Conservation (phyloP, 1,140 invertebrate species). For the Formica exsecta region DNA sequence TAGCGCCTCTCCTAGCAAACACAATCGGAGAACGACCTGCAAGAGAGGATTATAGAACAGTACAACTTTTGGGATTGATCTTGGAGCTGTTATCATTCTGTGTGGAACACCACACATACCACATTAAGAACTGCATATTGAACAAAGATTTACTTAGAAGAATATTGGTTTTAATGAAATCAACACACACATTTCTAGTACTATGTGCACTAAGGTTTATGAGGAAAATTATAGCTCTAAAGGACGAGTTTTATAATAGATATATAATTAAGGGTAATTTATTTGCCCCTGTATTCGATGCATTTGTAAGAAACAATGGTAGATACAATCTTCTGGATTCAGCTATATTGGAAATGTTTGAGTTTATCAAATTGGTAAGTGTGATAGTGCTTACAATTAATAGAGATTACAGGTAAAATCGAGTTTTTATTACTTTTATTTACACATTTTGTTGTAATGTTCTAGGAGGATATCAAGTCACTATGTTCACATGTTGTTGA, state of each 20-base stretch:
- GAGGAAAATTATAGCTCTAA: conserved; percentile 98
- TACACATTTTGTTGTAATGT: conserved; percentile 63
- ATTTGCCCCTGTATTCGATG: conserved; percentile 98
- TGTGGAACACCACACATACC: conserved; percentile 99
- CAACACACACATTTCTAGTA: conserved; percentile 98
- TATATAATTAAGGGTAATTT: conserved; percentile 98
- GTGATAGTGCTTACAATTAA: neutral
- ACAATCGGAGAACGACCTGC: conserved; percentile 95
- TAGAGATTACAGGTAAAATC: neutral
- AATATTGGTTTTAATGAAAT: conserved; percentile 98
- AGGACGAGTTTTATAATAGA: conserved; percentile 99
- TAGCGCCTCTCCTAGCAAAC: conserved; percentile 96
- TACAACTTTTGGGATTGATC: conserved; percentile 97
- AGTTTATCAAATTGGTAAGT: conserved; percentile 96
- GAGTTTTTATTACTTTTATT: neutral
- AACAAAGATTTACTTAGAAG: conserved; percentile 98
- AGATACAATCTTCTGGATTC: conserved; percentile 99
- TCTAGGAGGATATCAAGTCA: conserved; percentile 97
- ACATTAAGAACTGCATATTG: conserved; percentile 99
- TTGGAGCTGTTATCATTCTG: conserved; percentile 99
- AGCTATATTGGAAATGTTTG: conserved; percentile 99
- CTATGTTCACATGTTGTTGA: conserved; percentile 97
- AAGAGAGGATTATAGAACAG: conserved; percentile 98
- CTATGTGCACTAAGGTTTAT: conserved; percentile 98
- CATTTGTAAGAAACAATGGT: conserved; percentile 98